Evolutionary conservation across 2,113 vertebrate genomes (phyloP), one percentile per base, ranked within the genome.

Genomic region (Sciurus niger): DNA sequence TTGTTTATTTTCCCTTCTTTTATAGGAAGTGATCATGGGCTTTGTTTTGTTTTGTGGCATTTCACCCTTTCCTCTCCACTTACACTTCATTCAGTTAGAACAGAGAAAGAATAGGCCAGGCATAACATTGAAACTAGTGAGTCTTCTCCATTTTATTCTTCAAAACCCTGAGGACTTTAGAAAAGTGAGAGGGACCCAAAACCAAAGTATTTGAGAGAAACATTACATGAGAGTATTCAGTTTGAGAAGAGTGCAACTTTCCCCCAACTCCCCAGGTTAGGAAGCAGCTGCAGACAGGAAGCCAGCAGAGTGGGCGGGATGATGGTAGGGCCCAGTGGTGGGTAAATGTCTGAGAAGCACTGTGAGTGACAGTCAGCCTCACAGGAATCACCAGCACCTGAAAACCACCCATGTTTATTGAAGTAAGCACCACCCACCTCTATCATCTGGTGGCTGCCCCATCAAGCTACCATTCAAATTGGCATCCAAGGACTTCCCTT

Each of bases 171-270:
- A 53, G 34, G 34, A 58, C 48, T 58, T 55, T 34, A 34, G 11
- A 22, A 82, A 95, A 85, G 70, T 12, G 10, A 82, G 68, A 82
- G 10, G 53, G 68, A 90, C 32, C 20, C 55, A 70, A 43, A 90
- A 95, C n/a, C 37, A 87, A 87, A 90, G 40, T 60, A 53, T 73
- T 84, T 80, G 55, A 65, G n/a, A n/a, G 4, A 82, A 84, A 70
- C 2, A 37, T 46, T 13, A 55, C 53, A 48, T 53, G 40, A 70
- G 12, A 78, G 32, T 46, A n/a, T 37, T 17, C 11, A 28, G 8
- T 60, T 82, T 63, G 76, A 86, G 25, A 70, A 72, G 58, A 90
- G 1, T 32, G 0, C 1, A 77, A 40, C 24, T 40, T 67, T 53
- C 25, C 78, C 17, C 30, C 51, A n/a, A 2, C 32, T 46, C 77